These are phyloP conservation scores for Diabrotica undecimpunctata DNA, from an alignment of 1,140 invertebrate genomes.

Conservation along the genomic window DNA sequence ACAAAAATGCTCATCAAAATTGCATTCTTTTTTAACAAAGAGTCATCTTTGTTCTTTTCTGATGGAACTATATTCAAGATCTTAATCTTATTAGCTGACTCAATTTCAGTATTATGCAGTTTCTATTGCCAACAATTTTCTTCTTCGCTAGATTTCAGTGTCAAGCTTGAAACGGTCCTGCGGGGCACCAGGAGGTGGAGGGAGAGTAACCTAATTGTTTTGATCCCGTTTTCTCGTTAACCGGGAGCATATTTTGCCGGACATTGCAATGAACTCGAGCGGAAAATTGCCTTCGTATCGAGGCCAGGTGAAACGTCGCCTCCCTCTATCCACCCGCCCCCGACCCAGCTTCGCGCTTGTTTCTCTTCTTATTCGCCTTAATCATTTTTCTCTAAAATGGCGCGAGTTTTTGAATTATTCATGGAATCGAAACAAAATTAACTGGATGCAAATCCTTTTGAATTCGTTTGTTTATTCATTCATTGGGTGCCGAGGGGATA, in stretches of 20 bases:
- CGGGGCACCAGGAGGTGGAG: neutral
- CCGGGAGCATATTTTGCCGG: slow-evolving; percentile 15
- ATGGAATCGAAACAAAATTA: slow-evolving; percentile 12
- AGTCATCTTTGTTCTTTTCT: too few species aligned
- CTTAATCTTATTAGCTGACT: too few species aligned
- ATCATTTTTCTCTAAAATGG: slow-evolving; percentile 14
- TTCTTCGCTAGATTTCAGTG: too few species aligned
- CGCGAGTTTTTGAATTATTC: slow-evolving; percentile 12
- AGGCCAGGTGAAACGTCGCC: slow-evolving; percentile 9
- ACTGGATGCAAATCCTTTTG: slow-evolving; percentile 9
- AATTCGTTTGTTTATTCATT: slow-evolving; percentile 17
- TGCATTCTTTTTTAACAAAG: too few species aligned
- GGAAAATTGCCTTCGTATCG: slow-evolving; percentile 13
- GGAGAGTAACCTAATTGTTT: slow-evolving; percentile 10
- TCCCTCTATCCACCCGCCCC: neutral
- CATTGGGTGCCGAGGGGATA: neutral
- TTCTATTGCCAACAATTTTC: too few species aligned
- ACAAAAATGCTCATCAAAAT: too few species aligned
- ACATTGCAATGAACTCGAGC: slow-evolving; percentile 9
- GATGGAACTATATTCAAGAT: too few species aligned
- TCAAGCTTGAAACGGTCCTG: too few species aligned
- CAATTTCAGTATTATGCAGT: too few species aligned
- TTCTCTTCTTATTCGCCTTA: neutral
- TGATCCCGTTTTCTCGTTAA: slow-evolving; percentile 16
- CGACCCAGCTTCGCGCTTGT: too few species aligned